Base-by-base conservation (phyloP, 2,797 vertebrate species). In the Lithobates sylvaticus region DNA sequence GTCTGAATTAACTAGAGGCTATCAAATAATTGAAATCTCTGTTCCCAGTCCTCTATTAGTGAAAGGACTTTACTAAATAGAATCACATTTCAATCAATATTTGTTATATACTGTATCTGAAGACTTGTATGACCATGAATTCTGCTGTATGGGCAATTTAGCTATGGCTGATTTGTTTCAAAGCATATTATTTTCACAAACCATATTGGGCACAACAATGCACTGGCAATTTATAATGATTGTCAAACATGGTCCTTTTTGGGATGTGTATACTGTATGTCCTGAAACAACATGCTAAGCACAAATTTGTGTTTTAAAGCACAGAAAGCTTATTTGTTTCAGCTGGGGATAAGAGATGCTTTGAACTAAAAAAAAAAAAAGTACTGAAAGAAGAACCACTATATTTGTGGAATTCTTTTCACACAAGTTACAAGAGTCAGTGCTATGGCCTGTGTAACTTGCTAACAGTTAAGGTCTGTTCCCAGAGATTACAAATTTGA, bases 381-480 rank as follows among this genome's bases (percentile, higher is more conserved):
- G 10, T 47, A 47, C 13, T 29, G 36, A 78, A 58, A 27, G 34
- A 72, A 34, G 34, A 75, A 39, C n/a, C 15, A 50, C 39, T 34
- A 42, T 50, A 75, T 75, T 80, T 80, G 68, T 73, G 78, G 32
- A 50, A 67, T 16, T 36, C 29, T 74, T 72, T 73, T 42, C 21
- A 78, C n/a, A 69, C 67, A 78, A 39, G 75, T 39, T 58, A 36
- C 23, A 54, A 72, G 80, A 21, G 39, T 73, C 32, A 65, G 54
- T 39, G 36, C 4, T 75, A 67, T 68, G 32, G 42, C 29, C 73
- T 85, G 77, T 72, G 61, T 67, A 65, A 50, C 18, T 67, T 54
- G 21, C 54, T 85, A 85, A 85, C 84, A 80, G 70, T 78, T 85
- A 79, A 32, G 42, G 79, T 82, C 80, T 86, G 85, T 86, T 82